Conservation (phyloP, 2,888 invertebrate genomes). For the Euproctis similis region DNA sequence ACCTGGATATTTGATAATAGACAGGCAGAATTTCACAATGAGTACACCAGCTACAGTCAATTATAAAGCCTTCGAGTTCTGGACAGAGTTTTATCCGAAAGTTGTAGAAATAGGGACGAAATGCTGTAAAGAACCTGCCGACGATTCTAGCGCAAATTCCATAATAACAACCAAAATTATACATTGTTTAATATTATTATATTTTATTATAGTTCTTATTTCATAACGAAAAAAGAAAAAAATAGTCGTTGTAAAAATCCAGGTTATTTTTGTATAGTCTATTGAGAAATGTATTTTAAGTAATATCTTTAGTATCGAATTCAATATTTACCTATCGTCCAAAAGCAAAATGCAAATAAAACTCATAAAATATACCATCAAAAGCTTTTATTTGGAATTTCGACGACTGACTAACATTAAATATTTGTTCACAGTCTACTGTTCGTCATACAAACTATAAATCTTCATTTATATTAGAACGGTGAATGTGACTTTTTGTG, state of each 20-base stretch:
- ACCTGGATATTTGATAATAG: slow-evolving; percentile 83
- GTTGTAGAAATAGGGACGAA: slow-evolving; percentile 82
- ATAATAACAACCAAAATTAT: slow-evolving; percentile 30
- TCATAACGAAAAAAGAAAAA: slow-evolving; percentile 33
- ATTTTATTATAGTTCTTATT: slow-evolving; percentile 40
- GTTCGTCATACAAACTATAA: too few species aligned
- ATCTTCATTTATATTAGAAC: too few species aligned
- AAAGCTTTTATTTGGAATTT: slow-evolving; percentile 9
- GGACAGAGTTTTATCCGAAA: slow-evolving; percentile 89
- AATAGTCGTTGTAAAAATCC: slow-evolving; percentile 26
- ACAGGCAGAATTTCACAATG: slow-evolving; percentile 84
- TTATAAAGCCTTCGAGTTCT: slow-evolving; percentile 86
- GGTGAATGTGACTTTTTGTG: too few species aligned
- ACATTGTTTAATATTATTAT: slow-evolving; percentile 37
- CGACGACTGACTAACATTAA: too few species aligned
- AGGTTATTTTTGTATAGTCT: slow-evolving; percentile 66
- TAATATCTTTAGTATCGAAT: slow-evolving; percentile 26
- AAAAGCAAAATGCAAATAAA: slow-evolving; percentile 32
- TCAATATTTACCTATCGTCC: slow-evolving; percentile 32
- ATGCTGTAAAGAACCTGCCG: slow-evolving; percentile 80
- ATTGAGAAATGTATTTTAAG: slow-evolving; percentile 55
- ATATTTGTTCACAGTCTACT: too few species aligned
- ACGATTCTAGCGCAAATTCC: slow-evolving; percentile 51
- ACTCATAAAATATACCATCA: slow-evolving; percentile 8
- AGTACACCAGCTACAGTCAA: slow-evolving; percentile 80